These are phyloP conservation scores for Sphaerodactylus townsendi DNA, from an alignment of 2,113 vertebrate species.

Conservation along the genomic window DNA sequence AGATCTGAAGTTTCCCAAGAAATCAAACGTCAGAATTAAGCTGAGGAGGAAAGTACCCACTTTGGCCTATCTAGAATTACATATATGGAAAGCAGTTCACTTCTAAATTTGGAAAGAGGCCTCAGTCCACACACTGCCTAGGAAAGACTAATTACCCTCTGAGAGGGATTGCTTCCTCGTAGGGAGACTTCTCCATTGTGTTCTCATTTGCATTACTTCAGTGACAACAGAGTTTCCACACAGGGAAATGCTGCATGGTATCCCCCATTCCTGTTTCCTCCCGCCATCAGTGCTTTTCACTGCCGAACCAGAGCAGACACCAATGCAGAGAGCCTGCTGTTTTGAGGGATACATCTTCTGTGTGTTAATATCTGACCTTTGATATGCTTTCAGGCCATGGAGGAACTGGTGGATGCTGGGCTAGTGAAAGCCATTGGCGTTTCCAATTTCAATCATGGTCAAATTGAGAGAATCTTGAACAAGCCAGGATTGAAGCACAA, in stretches of 20 bases:
- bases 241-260: too few species aligned
- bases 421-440: slow-evolving; percentile 89
- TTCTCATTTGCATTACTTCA: too few species aligned
- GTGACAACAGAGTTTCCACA: too few species aligned
- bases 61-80: neutral
- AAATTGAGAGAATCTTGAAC: slow-evolving; percentile 86
- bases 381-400: slow-evolving; percentile 81
- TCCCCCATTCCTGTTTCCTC: too few species aligned
- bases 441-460: slow-evolving; percentile 92
- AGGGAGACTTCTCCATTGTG: too few species aligned
- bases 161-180: too few species aligned
- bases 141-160: neutral
- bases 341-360: neutral
- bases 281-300: too few species aligned
- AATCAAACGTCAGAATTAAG: neutral
- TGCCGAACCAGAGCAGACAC: neutral
- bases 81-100: neutral
- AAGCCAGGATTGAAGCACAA: slow-evolving; percentile 90
- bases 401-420: slow-evolving; percentile 87
- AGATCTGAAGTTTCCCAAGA: neutral
- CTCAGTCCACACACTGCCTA: neutral
- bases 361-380: neutral
- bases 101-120: neutral
- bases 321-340: neutral
- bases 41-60: neutral